Evolutionary conservation across 2,797 vertebrate species (phyloP), one percentile per base, ranked within the genome.

Genomic region (Rhinichthys osculus): DNA sequence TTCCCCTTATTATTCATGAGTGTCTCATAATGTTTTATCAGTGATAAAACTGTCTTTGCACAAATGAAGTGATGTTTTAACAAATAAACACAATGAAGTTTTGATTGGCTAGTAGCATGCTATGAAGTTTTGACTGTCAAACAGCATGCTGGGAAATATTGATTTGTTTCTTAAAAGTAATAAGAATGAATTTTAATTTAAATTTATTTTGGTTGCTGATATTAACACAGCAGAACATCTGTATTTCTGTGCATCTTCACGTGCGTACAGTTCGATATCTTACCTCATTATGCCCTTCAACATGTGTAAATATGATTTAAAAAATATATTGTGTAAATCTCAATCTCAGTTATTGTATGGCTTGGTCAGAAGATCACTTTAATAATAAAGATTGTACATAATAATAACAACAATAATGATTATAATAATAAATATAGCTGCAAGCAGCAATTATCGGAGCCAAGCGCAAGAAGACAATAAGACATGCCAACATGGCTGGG

Each of bases 21-120:
- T 82, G 79, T 86, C 87, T 88, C 78, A 87, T 81, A 81, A 84
- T 83, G 81, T 87, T 87, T 79, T 86, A 47, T 72, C 47, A 69
- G 44, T 88, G 57, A 82, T 84, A 50, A 87, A 90, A 90, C 89
- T 90, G 89, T 81, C 81, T 38, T 87, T 89, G 87, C 89, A 88
- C 89, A 88, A 87, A 85, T 90, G n/a, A 88, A 88, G 30, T 86
- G 44, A 88, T 88, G 74, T 90, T 88, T 87, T 86, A 87, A 90
- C 80, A 64, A 90, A 90, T 88, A 88, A 90, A 90, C 84, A 70
- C 67, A 84, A 71, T 84, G 27, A 86, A 70, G 78, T 85, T 88
- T 88, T 84, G 70, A 73, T 86, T 67, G 85, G 73, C 52, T 84
- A 67, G 79, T 84, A 66, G 71, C 88, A 90, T 87, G 81, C 30